phyloP scores from a whole-genome alignment of 2,113 vertebrate species.

The Caretta caretta region DNA sequence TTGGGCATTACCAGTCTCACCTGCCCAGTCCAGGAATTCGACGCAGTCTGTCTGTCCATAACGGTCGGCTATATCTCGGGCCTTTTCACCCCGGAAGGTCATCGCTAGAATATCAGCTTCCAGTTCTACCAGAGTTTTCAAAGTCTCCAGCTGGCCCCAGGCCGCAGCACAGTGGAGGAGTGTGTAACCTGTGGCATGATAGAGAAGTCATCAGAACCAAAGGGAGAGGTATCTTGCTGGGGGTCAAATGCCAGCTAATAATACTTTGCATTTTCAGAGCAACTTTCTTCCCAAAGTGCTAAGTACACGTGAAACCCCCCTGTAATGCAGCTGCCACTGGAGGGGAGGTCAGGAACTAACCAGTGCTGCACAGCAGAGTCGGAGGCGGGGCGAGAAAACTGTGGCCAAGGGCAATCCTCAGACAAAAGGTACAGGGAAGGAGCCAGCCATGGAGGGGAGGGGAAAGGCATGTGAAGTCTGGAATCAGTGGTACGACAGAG shows the following conservation, averaged over 20 bases:
- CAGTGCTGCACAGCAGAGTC: neutral
- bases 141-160: conserved; percentile 84
- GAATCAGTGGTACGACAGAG: neutral
- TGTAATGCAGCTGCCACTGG: neutral
- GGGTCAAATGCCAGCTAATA: neutral
- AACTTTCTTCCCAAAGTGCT: neutral
- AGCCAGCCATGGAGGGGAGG: neutral
- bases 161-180: conserved; percentile 84
- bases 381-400: neutral
- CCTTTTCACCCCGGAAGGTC: conserved; percentile 79
- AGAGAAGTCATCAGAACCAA: neutral
- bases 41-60: conserved; percentile 79
- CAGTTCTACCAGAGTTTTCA: conserved; percentile 81
- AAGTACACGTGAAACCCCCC: neutral
- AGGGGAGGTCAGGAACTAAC: neutral
- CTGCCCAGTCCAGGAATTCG: conserved; percentile 80
- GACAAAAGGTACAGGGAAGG: neutral
- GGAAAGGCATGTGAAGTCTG: neutral
- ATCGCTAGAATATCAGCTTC: conserved; percentile 75
- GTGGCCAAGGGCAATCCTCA: neutral
- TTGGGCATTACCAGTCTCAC: conserved; percentile 41
- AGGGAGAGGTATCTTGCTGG: neutral
- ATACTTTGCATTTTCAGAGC: neutral
- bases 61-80: conserved; percentile 79
- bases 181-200: conserved; percentile 78